Evolutionary conservation across 53 echinoderm and acorn worm species (phyloP), one percentile per base, ranked within the genome.

Genomic region (Temnopleurus reevesii): DNA sequence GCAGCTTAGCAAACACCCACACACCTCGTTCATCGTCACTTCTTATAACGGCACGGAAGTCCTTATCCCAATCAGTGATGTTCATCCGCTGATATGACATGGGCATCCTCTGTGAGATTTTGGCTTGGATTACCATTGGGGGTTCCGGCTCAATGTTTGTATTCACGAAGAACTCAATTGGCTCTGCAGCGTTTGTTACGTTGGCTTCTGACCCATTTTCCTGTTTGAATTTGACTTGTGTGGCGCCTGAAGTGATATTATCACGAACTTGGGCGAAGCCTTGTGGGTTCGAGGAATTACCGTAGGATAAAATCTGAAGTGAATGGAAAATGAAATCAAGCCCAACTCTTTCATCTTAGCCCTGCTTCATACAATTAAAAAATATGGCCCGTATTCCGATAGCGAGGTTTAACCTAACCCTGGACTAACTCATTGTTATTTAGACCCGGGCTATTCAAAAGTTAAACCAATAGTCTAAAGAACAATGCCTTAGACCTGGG

Each of bases 241-340:
- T 46, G 7, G 91, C 91, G 0, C 90, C 90, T 19, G 94, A 91
- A 1, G 86, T 89, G 13, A 95, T 79, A 27, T 56, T 59, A 13
- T n/a, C 53, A 19, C 84, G 60, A 38, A 80, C 90, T 38, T 46
- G 45, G 49, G 53, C 91, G 31, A 45, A 95, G 46, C 89, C 71
- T 89, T 35, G 91, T 0, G 95, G 95, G 57, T 95, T 95, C n/a
- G n/a, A n/a, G 10, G n/a, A n/a, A n/a, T n/a, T n/a, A n/a, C n/a
- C n/a, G n/a, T n/a, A n/a, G n/a, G n/a, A n/a, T n/a, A n/a, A n/a
- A n/a, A n/a, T n/a, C n/a, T n/a, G n/a, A n/a, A n/a, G n/a, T n/a
- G n/a, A n/a, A n/a, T n/a, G n/a, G n/a, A n/a, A n/a, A n/a, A n/a
- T n/a, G n/a, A n/a, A n/a, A n/a, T n/a, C n/a, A n/a, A n/a, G n/a